phyloP scores from a whole-genome alignment of 2,888 invertebrate species.

The Liposcelis brunnea region DNA sequence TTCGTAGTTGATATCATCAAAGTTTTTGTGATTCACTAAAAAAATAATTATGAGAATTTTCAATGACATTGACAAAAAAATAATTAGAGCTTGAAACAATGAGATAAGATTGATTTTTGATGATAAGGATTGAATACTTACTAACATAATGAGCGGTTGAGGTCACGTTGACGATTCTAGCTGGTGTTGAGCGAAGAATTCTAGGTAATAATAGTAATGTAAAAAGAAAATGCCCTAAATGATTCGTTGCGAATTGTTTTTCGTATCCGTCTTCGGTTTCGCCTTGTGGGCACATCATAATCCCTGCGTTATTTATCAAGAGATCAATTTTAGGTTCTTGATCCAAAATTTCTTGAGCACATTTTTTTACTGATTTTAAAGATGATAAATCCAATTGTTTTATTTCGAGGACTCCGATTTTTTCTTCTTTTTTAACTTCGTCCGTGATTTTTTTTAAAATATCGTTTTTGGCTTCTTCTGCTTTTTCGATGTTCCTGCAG shows the following conservation, averaged over 20 bases:
- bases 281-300: constrained; percentile 34
- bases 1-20: constrained; percentile 34
- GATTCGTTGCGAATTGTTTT: constrained; percentile 47
- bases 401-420: constrained; percentile 27
- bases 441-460: constrained; percentile 26
- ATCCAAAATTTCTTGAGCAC: constrained; percentile 24
- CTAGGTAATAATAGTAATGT: constrained; percentile 40
- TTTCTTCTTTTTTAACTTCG: constrained; percentile 10
- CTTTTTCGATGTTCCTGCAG: constrained; percentile 34
- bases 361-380: constrained; percentile 26
- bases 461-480: constrained; percentile 33
- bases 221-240: constrained; percentile 43
- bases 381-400: constrained; percentile 29
- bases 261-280: constrained; percentile 48
- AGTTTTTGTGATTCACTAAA: constrained; percentile 35
- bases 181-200: constrained; percentile 36
- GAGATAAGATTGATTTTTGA: not conserved
- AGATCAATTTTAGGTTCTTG: constrained; percentile 15
- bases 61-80: not conserved
- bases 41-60: not conserved
- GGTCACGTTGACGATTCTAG: constrained; percentile 42
- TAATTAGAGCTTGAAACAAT: not conserved
- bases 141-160: constrained; percentile 31
- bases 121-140: not conserved
- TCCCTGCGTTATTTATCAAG: constrained; percentile 17